Conservation (phyloP, 1,140 invertebrate species). For the Bactericera cockerelli region DNA sequence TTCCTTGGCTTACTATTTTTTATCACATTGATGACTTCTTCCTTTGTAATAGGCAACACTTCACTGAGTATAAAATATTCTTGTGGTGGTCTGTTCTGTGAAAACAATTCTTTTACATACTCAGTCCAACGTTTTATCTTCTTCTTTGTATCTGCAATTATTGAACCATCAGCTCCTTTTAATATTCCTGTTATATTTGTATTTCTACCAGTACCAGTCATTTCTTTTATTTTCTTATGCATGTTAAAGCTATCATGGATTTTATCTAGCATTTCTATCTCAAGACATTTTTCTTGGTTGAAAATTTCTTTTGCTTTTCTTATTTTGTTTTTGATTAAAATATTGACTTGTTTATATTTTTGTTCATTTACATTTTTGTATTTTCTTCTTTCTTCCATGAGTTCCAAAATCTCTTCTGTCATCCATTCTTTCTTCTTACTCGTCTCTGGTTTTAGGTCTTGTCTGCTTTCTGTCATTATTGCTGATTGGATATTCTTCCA, state of each 20-base stretch:
- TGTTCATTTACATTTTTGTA: conserved; percentile 19
- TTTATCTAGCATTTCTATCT: no score
- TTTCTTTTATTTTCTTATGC: no score
- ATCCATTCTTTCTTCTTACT: conserved; percentile 16
- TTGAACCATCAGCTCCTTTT: no score
- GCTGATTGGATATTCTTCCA: conserved; percentile 11
- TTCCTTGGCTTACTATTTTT: conserved; percentile 11
- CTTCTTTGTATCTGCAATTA: conserved; percentile 13
- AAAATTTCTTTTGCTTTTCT: no score
- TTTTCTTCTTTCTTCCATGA: no score
- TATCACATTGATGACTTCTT: conserved; percentile 10
- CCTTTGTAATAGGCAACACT: conserved; percentile 2
- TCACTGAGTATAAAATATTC: conserved; percentile 5
- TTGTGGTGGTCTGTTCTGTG: conserved; percentile 10
- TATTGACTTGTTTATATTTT: no score
- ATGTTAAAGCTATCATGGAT: no score
- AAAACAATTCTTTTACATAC: conserved; percentile 18
- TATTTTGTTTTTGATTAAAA: no score
- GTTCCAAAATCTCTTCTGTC: conserved; percentile 23
- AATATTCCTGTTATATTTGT: no score
- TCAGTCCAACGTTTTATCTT: conserved; percentile 15
- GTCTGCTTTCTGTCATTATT: neutral
- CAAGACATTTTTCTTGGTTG: no score
- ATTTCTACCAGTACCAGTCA: no score
- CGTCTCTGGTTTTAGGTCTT: conserved; percentile 6